Percentiles rank a stretch among this genome's conserved stretches.
Evolutionary conservation across 2,888 invertebrate genomes (phyloP).

Genomic region (Noctua janthe): DNA sequence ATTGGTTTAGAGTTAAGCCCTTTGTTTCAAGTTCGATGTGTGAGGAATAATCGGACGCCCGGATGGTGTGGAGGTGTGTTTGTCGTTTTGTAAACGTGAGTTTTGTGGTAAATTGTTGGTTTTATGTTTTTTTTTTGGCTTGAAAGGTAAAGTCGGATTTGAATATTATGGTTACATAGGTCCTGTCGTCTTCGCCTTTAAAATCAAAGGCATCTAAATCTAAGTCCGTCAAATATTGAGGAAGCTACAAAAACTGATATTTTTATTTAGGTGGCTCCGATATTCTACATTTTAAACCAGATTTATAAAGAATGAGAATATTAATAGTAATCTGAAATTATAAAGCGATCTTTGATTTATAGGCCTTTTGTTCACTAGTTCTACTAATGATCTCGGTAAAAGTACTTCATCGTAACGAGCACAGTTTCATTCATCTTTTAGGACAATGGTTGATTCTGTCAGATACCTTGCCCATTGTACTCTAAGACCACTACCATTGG

Average conservation of each 20-base stretch:
- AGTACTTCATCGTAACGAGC: too few relatives aligned
- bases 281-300: neutral
- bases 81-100: slow-evolving; percentile 19
- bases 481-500: too few relatives aligned
- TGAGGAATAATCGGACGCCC: slow-evolving; percentile 39
- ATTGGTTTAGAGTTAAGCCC: slow-evolving; percentile 44
- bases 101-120: slow-evolving; percentile 22
- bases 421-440: too few relatives aligned
- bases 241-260: neutral
- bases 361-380: too few relatives aligned
- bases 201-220: too few relatives aligned
- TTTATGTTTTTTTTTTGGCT: neutral
- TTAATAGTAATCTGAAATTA: too few relatives aligned
- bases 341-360: too few relatives aligned
- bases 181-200: neutral
- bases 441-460: too few relatives aligned
- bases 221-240: too few relatives aligned
- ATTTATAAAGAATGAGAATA: too few relatives aligned
- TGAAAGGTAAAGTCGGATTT: slow-evolving; percentile 19
- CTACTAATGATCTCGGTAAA: too few relatives aligned
- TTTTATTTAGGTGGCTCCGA: neutral
- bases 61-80: slow-evolving; percentile 31
- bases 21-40: slow-evolving; percentile 49
- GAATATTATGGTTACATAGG: slow-evolving; percentile 7
- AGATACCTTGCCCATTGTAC: too few relatives aligned